Conservation (phyloP, 2,113 vertebrate genomes). For the Micromys minutus region DNA sequence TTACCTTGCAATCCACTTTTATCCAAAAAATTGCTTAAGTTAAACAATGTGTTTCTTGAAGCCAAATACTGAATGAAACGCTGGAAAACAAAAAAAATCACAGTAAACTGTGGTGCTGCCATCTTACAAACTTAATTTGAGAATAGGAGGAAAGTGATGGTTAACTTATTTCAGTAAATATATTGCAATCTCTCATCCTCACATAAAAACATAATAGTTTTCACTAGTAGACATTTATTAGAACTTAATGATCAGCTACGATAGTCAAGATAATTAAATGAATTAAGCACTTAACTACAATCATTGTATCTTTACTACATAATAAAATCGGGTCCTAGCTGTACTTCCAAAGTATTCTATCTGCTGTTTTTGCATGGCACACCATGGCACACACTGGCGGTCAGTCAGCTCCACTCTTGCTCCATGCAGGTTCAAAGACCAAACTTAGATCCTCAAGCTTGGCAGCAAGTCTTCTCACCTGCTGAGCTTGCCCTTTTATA, state of each 20-base stretch:
- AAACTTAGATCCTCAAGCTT: not conserved
- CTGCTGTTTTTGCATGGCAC: not conserved
- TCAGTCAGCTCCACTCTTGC: not conserved
- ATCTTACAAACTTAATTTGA: constrained; percentile 53
- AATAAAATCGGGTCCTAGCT: not conserved
- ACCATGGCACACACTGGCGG: not conserved
- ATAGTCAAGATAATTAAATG: constrained; percentile 56
- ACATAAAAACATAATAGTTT: constrained; percentile 42
- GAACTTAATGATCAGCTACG: not conserved
- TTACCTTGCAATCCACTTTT: constrained; percentile 99
- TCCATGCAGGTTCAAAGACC: not conserved
- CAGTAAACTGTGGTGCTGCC: constrained; percentile 53
- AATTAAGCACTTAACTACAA: not conserved
- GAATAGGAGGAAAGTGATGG: not conserved
- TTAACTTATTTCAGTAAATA: constrained; percentile 52
- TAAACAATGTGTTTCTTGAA: constrained; percentile 98
- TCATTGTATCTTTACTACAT: not conserved
- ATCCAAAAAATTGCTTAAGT: constrained; percentile 99
- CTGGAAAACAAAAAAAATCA: constrained; percentile 82
- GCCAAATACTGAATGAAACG: constrained; percentile 98
- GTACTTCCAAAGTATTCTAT: not conserved
- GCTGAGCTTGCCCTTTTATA: not conserved
- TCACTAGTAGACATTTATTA: constrained; percentile 41
- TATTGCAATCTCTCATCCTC: constrained; percentile 63
- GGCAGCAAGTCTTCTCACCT: not conserved